Base-by-base conservation (phyloP, 2,113 vertebrate species). In the Todiramphus chloris region DNA sequence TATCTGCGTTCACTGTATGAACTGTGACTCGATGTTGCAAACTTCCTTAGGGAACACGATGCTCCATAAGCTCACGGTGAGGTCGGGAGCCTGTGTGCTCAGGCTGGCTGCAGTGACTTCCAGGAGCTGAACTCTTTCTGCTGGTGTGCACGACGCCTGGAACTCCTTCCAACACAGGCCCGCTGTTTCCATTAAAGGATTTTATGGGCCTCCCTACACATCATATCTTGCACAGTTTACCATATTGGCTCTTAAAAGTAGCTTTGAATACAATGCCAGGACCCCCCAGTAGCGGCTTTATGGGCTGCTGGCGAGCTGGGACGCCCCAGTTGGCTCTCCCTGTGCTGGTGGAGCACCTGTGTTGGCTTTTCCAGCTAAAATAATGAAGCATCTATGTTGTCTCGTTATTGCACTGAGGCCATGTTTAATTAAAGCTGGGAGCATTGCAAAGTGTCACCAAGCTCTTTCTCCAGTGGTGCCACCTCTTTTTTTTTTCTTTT, bases 201-300 rank as follows among this genome's bases (percentile, higher is more conserved):
- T 98, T 98, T 98, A 98, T 87, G 51, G 94, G 91, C 44, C 93
- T 97, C 92, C 85, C 85, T 91, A 69, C 64, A 93, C 48, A 92
- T 97, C 93, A 82, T 35, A 94, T 97, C 96, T 97, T 96, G 91
- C 86, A 84, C 66, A 96, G 85, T 53, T 76, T 56, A 62, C 92
- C 59, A 6, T 85, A 37, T 16, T 94, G 76, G 55, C 87, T 89
- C 73, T 96, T 97, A 96, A 93, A 88, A 84, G 69, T 59, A 63
- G 59, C 96, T 97, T 97, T 97, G 96, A 97, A 87, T 94, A 94
- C 83, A 90, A 81, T 95, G 96, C 97, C 97, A 98, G 91, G 96
- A 88, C 92, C 96, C 89, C 96, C 94, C 93, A 97, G 96, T 84
- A 96, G 95, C 96, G 96, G 93, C 80, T 98, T 98, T 96, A 96